phyloP scores from a whole-genome alignment of 2,113 vertebrate genomes.

The Cephalopterus ornatus region DNA sequence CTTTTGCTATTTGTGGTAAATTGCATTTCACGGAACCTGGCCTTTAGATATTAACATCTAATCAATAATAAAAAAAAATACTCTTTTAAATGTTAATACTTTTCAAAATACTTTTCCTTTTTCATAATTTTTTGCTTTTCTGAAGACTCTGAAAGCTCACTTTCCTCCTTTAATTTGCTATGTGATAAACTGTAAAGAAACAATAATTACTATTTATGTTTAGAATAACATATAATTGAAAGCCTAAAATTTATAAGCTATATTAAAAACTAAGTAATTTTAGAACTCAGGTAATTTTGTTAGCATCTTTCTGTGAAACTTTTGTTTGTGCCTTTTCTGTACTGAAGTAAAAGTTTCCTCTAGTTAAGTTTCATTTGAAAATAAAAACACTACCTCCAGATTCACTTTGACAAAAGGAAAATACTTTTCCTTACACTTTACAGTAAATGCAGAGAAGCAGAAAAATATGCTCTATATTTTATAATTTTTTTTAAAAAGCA shows the following conservation, averaged over 20 bases:
- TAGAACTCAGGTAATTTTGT: background rate
- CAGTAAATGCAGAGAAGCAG: background rate
- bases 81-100: background rate
- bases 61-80: background rate
- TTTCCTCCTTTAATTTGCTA: background rate
- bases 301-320: background rate
- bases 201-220: background rate
- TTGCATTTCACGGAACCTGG: background rate
- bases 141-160: background rate
- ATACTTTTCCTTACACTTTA: conserved; percentile 2
- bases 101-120: background rate
- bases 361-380: background rate
- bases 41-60: background rate
- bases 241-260: background rate
- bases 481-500: background rate
- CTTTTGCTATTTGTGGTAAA: background rate
- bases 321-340: background rate
- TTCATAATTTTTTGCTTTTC: background rate
- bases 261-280: background rate
- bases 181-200: background rate
- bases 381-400: conserved; percentile 45
- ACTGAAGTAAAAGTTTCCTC: background rate
- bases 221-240: background rate
- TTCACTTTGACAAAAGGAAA: conserved; percentile 28
- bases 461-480: background rate